Conservation (phyloP, 2,113 vertebrate species). For the Cryptomyrus ogoouensis region DNA sequence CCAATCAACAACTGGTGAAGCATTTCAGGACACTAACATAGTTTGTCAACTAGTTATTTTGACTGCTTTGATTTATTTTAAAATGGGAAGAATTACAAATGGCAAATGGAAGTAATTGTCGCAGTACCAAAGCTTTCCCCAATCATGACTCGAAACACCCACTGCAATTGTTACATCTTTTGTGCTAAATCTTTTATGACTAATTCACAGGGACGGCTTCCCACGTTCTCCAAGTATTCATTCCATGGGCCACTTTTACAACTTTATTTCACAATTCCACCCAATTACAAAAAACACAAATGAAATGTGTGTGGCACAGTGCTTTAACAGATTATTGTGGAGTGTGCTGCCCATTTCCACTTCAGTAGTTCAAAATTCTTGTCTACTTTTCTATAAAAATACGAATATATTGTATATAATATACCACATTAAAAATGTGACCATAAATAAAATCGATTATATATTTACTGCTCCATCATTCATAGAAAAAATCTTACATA, state of each 20-base stretch:
- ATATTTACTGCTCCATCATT: slow-evolving; percentile 8
- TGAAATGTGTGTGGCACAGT: neutral
- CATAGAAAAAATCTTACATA: neutral
- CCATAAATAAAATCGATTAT: neutral
- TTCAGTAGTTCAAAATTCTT: slow-evolving; percentile 32
- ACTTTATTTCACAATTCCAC: neutral
- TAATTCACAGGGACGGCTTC: slow-evolving; percentile 4
- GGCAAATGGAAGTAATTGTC: neutral
- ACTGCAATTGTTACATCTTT: slow-evolving; percentile 9
- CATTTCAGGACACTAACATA: neutral
- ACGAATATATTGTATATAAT: slow-evolving; percentile 55
- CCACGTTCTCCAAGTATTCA: neutral
- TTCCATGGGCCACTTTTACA: neutral
- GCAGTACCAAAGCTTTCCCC: neutral
- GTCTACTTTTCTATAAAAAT: slow-evolving; percentile 65
- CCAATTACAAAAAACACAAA: slow-evolving; percentile 4
- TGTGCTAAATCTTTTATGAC: neutral
- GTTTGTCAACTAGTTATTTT: neutral
- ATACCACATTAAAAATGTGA: neutral
- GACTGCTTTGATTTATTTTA: neutral
- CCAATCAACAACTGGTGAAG: neutral
- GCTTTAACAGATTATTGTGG: neutral
- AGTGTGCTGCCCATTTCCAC: neutral
- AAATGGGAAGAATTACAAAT: neutral
- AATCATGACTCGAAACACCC: slow-evolving; percentile 3